Conservation (phyloP, 2,888 invertebrate species). For the Diachrysia chrysitis region DNA sequence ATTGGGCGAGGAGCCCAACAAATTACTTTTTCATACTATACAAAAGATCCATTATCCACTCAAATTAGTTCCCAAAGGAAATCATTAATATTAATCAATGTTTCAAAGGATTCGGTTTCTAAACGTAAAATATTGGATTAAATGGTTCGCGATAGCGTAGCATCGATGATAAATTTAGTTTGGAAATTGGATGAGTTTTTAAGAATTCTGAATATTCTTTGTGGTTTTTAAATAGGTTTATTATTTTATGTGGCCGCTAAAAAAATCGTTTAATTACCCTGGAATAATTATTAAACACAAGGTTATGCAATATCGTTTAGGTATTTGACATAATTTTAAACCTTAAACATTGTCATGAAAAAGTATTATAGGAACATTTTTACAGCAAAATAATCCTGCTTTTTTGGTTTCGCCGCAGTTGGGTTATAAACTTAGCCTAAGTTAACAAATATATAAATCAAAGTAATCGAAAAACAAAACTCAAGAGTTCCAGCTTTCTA, state of each 20-base stretch:
- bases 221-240: background rate
- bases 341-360: no score
- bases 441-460: no score
- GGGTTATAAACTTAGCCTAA: no score
- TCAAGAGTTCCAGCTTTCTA: background rate
- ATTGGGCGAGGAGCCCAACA: conserved; percentile 74
- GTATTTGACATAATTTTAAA: no score
- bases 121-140: conserved; percentile 51
- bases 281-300: background rate
- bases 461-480: no score
- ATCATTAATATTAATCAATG: conserved; percentile 87
- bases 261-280: background rate
- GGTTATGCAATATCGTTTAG: background rate
- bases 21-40: conserved; percentile 85
- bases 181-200: conserved; percentile 16
- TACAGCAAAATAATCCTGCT: no score
- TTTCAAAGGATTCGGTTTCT: conserved; percentile 74
- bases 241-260: no score
- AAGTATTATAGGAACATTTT: no score
- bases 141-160: conserved; percentile 34
- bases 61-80: conserved; percentile 84
- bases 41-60: conserved; percentile 87
- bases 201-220: background rate
- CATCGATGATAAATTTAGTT: conserved; percentile 48
- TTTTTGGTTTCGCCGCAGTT: no score